Percentiles rank a stretch among this genome's conserved stretches.
phyloP scores from a whole-genome alignment of 2,113 vertebrate genomes.

The Mugil cephalus region DNA sequence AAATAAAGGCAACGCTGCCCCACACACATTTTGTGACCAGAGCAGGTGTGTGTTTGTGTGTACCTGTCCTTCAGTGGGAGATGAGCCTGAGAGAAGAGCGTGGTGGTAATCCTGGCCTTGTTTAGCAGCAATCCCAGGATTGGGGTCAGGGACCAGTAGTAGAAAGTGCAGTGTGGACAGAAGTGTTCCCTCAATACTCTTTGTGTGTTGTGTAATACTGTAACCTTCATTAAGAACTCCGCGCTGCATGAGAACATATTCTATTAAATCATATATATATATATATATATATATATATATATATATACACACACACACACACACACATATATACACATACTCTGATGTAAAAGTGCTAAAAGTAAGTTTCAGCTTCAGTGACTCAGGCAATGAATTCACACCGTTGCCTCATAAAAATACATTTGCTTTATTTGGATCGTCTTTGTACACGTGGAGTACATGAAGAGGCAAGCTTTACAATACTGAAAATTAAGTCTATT shows the following conservation, averaged over 20 bases:
- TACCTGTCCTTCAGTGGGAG: slow-evolving; percentile 71
- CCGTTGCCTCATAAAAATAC: slow-evolving; percentile 71
- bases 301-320: too few relatives aligned
- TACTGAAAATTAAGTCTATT: slow-evolving; percentile 46
- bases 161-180: slow-evolving; percentile 83
- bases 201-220: slow-evolving; percentile 61
- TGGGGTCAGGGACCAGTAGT: slow-evolving; percentile 82
- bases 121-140: slow-evolving; percentile 85
- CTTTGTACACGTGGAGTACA: slow-evolving; percentile 43
- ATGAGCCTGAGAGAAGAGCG: slow-evolving; percentile 62
- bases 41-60: neutral
- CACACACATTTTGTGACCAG: neutral
- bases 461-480: slow-evolving; percentile 49
- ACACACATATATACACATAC: too few relatives aligned
- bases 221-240: slow-evolving; percentile 40
- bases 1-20: neutral
- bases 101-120: slow-evolving; percentile 77
- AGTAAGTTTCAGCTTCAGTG: neutral
- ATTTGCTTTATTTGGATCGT: slow-evolving; percentile 77
- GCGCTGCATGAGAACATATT: neutral
- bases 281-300: too few relatives aligned
- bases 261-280: neutral
- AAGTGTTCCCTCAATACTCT: slow-evolving; percentile 54
- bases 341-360: too few relatives aligned
- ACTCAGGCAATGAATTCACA: slow-evolving; percentile 13